A percentile compares a stretch with the other conserved stretches of the same genome.
Evolutionary conservation across 1,140 invertebrate genomes (phyloP).

Genomic region (Caenorhabditis briggsae): DNA sequence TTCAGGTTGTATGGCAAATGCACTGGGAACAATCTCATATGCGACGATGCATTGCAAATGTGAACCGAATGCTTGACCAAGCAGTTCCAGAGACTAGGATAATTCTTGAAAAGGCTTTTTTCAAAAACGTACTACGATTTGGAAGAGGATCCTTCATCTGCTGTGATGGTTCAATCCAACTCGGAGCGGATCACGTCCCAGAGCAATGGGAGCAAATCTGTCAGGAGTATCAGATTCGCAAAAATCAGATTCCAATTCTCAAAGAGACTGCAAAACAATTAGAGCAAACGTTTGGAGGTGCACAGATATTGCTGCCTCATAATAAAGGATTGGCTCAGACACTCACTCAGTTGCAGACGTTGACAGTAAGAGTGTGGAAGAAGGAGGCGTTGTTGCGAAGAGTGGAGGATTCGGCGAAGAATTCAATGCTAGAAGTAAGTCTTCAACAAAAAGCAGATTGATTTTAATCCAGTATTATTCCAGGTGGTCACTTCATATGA

Average conservation of each 20-base stretch:
- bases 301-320: conserved; percentile 53
- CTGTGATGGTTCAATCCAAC: conserved; percentile 65
- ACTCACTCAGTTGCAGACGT: conserved; percentile 50
- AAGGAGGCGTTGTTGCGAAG: conserved; percentile 40
- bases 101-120: conserved; percentile 49
- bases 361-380: conserved; percentile 53
- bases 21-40: conserved; percentile 65
- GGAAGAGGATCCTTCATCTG: conserved; percentile 67
- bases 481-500: conserved; percentile 66
- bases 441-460: background rate
- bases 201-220: conserved; percentile 63
- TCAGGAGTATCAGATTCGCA: conserved; percentile 41
- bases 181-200: conserved; percentile 65
- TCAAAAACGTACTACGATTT: conserved; percentile 60
- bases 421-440: conserved; percentile 60
- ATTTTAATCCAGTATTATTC: background rate
- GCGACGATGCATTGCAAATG: conserved; percentile 59
- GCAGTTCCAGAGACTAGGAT: conserved; percentile 3
- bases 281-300: conserved; percentile 35
- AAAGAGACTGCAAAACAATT: conserved; percentile 56
- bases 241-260: conserved; percentile 51
- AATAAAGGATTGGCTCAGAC: conserved; percentile 61
- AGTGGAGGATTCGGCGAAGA: conserved; percentile 35
- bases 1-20: conserved; percentile 66
- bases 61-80: conserved; percentile 64